These are phyloP conservation scores for Neoarius graeffei DNA, from an alignment of 2,113 vertebrate species.

Conservation along the genomic window DNA sequence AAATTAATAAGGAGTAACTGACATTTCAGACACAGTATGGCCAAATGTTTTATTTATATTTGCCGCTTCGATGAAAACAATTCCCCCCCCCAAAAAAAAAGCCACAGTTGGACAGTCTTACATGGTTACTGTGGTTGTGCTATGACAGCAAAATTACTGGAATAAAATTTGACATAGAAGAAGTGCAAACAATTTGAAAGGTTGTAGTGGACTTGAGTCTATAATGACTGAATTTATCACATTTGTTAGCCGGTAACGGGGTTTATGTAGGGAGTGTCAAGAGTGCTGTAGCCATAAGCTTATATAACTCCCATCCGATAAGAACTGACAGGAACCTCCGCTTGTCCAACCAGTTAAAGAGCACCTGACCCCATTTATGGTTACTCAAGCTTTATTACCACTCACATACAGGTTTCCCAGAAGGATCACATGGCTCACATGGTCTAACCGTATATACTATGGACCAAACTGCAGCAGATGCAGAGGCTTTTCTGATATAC, in stretches of 20 bases:
- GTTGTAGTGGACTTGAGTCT: neutral
- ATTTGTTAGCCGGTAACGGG: neutral
- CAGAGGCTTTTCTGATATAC: neutral
- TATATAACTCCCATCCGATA: slow-evolving; percentile 37
- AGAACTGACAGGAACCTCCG: slow-evolving; percentile 38
- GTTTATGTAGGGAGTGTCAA: neutral
- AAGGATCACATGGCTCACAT: slow-evolving; percentile 20
- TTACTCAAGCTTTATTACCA: slow-evolving; percentile 48
- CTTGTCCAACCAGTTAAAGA: slow-evolving; percentile 33
- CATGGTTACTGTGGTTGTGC: neutral
- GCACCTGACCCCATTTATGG: slow-evolving; percentile 42
- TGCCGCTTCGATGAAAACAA: neutral
- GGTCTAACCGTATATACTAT: slow-evolving; percentile 8
- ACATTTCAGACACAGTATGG: neutral
- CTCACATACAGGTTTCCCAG: slow-evolving; percentile 39
- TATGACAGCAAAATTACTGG: neutral
- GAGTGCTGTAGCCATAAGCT: slow-evolving; percentile 23
- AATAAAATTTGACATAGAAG: neutral
- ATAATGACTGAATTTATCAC: neutral
- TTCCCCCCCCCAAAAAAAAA: neutral
- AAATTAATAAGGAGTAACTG: neutral
- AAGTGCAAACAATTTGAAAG: neutral
- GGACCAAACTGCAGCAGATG: slow-evolving; percentile 3
- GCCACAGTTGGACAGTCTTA: neutral
- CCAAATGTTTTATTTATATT: neutral